phyloP scores from a whole-genome alignment of 2,113 vertebrate genomes.

The Micronycteris hirsuta region DNA sequence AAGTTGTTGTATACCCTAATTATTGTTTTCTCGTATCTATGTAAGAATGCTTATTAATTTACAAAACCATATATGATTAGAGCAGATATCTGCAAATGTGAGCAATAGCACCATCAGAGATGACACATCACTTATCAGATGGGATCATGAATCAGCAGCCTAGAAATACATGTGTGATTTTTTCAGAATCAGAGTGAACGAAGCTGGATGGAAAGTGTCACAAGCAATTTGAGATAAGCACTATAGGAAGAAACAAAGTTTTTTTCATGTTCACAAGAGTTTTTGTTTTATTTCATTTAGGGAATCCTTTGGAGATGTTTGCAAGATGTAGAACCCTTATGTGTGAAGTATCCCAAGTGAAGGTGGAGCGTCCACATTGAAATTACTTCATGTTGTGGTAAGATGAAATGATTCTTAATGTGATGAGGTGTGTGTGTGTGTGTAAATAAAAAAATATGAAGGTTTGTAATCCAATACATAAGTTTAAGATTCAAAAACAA shows the following conservation, averaged over 20 bases:
- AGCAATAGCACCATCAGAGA: not conserved
- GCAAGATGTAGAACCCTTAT: slow-evolving; percentile 61
- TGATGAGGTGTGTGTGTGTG: not conserved
- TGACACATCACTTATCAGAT: not conserved
- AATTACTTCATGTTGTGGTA: slow-evolving; percentile 37
- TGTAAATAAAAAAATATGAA: not conserved
- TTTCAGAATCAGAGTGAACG: not conserved
- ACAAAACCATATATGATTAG: not conserved
- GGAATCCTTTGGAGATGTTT: slow-evolving; percentile 38
- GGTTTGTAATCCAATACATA: not conserved
- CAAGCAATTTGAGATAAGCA: not conserved
- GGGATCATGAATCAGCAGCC: not conserved
- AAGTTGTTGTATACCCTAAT: not conserved
- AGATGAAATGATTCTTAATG: slow-evolving; percentile 30
- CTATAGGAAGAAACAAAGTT: not conserved
- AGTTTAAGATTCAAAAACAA: not conserved
- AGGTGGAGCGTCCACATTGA: slow-evolving; percentile 1
- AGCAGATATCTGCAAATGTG: not conserved
- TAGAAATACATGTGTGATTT: not conserved
- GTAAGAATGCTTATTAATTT: not conserved
- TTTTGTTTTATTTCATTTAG: slow-evolving; percentile 46
- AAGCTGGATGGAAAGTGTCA: not conserved
- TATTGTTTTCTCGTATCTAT: not conserved
- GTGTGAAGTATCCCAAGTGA: not conserved
- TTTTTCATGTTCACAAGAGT: slow-evolving; percentile 9